Evolutionary conservation across 2,888 invertebrate genomes (phyloP).

Genomic region (Drosophila niveifrons): DNA sequence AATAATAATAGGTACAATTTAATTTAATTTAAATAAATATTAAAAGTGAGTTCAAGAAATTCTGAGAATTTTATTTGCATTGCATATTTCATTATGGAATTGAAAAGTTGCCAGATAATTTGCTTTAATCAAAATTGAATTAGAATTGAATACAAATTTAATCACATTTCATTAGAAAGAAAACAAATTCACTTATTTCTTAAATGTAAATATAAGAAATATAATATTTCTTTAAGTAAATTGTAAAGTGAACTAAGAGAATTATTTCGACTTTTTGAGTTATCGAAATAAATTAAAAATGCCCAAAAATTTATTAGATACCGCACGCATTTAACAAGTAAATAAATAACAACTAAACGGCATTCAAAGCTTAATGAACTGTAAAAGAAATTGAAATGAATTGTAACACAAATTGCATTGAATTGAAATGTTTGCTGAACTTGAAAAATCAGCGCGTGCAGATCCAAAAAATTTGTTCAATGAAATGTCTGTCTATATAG

Average conservation of each 20-base stretch:
- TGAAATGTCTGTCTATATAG: slow-evolving; percentile 44
- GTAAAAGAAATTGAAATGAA: slow-evolving; percentile 10
- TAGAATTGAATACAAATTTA: background rate
- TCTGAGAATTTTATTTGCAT: background rate
- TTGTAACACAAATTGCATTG: background rate
- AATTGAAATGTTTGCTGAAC: slow-evolving; percentile 63
- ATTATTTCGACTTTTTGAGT: background rate
- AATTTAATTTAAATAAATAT: no score
- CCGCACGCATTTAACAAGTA: background rate
- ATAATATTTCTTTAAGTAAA: no score
- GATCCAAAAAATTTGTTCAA: slow-evolving; percentile 58
- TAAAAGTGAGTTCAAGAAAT: background rate
- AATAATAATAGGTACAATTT: no score
- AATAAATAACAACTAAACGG: background rate
- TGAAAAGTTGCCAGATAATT: background rate
- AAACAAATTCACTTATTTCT: no score
- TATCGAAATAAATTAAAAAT: background rate
- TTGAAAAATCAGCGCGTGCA: slow-evolving; percentile 68
- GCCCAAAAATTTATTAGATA: background rate
- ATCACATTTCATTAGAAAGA: background rate
- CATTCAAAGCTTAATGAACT: slow-evolving; percentile 42
- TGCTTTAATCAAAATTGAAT: background rate
- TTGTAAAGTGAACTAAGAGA: no score
- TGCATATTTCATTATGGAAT: background rate
- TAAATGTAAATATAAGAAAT: no score